Conservation (phyloP, 1,140 invertebrate species). For the Zaprionus nigranus region DNA sequence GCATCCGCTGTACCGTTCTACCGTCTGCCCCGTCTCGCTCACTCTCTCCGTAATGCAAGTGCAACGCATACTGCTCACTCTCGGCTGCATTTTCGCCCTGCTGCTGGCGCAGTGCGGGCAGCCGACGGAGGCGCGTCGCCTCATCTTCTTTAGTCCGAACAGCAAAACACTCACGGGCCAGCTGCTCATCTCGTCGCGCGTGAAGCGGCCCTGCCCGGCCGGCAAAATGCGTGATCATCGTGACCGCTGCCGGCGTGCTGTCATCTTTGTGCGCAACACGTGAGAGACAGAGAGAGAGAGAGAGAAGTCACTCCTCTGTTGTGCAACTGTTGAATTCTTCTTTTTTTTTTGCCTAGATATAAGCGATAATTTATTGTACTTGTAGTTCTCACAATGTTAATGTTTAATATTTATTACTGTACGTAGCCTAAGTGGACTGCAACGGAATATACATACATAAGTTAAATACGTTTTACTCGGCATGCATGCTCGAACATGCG, state of each 20-base stretch:
- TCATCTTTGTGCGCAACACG: conserved; percentile 65
- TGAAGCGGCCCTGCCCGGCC: conserved; percentile 61
- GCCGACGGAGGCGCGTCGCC: conserved; percentile 39
- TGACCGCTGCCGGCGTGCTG: conserved; percentile 71
- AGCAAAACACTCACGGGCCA: conserved; percentile 57
- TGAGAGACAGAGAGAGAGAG: conserved; percentile 25
- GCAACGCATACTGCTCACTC: conserved; percentile 40
- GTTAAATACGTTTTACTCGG: background rate
- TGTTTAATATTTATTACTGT: conserved; percentile 11
- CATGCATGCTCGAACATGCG: background rate
- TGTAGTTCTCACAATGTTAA: background rate
- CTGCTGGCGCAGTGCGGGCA: conserved; percentile 46
- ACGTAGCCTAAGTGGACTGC: background rate
- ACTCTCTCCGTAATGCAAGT: conserved; percentile 46
- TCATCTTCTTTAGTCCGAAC: conserved; percentile 68
- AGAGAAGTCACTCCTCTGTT: background rate
- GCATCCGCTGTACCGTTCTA: background rate
- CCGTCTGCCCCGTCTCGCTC: background rate
- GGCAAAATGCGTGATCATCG: conserved; percentile 78
- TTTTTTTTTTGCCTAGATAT: conserved; percentile 7
- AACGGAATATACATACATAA: conserved; percentile 10
- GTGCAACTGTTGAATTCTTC: background rate
- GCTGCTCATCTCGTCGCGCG: conserved; percentile 60
- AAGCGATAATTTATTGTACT: conserved; percentile 9
- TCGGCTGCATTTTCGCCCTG: conserved; percentile 33